phyloP scores from a whole-genome alignment of 2,888 invertebrate species.

The Eupithecia vulgata region DNA sequence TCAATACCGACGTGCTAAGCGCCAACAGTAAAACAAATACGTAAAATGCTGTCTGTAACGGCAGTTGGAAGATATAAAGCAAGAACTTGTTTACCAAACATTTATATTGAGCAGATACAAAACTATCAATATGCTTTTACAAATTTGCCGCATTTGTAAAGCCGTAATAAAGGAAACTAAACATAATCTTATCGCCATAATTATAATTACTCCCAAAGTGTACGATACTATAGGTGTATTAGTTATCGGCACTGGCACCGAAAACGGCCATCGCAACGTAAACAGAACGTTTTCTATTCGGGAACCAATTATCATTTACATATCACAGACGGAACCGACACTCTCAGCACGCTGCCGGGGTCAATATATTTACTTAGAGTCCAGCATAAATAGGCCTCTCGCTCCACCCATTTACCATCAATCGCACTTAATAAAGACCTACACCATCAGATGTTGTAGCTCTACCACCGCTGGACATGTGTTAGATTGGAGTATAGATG shows the following conservation, averaged over 20 bases:
- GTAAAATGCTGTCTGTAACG: slow-evolving; percentile 7
- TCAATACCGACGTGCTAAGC: not conserved
- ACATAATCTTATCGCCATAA: slow-evolving; percentile 63
- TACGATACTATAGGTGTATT: slow-evolving; percentile 65
- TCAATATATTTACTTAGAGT: slow-evolving; percentile 77
- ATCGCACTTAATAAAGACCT: slow-evolving; percentile 45
- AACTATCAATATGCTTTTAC: slow-evolving; percentile 25
- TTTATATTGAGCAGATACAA: slow-evolving; percentile 17
- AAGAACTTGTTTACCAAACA: slow-evolving; percentile 12
- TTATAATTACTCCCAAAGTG: slow-evolving; percentile 63
- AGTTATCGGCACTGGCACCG: slow-evolving; percentile 70
- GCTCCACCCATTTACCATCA: slow-evolving; percentile 52
- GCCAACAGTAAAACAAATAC: not conserved
- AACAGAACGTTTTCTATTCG: slow-evolving; percentile 79
- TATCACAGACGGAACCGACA: slow-evolving; percentile 81
- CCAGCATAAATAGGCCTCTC: slow-evolving; percentile 63
- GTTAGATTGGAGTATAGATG: slow-evolving; percentile 75
- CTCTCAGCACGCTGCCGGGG: slow-evolving; percentile 77
- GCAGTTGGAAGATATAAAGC: slow-evolving; percentile 6
- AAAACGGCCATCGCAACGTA: slow-evolving; percentile 71
- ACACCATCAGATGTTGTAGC: slow-evolving; percentile 52
- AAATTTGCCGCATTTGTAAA: slow-evolving; percentile 36
- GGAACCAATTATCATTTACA: slow-evolving; percentile 83
- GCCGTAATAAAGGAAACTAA: slow-evolving; percentile 54
- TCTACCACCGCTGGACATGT: slow-evolving; percentile 59